A percentile compares a stretch with the other conserved stretches of the same genome.
phyloP scores from a whole-genome alignment of 2,113 vertebrate species.

The Meleagris gallopavo region DNA sequence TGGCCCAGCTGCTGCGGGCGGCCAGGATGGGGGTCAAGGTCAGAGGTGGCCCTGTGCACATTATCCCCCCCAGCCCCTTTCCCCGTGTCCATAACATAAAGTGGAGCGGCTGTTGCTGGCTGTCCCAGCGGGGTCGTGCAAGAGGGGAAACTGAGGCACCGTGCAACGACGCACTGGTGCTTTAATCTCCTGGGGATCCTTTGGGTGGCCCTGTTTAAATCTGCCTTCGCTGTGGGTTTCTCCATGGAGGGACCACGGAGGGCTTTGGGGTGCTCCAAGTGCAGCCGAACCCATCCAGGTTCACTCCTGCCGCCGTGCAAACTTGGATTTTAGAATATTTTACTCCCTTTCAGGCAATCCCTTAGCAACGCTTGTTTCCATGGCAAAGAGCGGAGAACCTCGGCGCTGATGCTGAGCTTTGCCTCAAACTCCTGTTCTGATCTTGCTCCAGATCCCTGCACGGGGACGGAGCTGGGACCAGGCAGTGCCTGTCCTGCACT shows the following conservation, averaged over 20 bases:
- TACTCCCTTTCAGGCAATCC: not conserved
- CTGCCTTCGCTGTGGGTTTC: not conserved
- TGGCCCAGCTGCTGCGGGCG: conserved; percentile 85
- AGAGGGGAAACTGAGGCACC: not conserved
- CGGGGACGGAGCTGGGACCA: not conserved
- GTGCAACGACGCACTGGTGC: fast-evolving
- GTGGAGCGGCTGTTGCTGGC: fast-evolving
- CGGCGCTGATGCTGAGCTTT: not conserved
- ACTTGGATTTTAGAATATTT: not conserved
- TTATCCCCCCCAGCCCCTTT: not conserved
- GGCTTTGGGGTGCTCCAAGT: not conserved
- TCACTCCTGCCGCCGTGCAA: not conserved
- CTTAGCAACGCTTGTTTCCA: conserved; percentile 43
- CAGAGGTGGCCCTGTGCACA: conserved; percentile 71
- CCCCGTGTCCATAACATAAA: not conserved
- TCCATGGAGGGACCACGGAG: not conserved
- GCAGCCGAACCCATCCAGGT: not conserved
- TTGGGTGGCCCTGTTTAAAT: fast-evolving
- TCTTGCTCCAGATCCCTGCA: not conserved
- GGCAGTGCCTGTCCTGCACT: not conserved
- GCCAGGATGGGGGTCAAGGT: conserved; percentile 84
- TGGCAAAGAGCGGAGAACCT: conserved; percentile 19
- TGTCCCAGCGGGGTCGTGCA: not conserved
- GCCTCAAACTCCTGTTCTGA: not conserved
- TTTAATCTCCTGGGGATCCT: not conserved